Base-by-base conservation (phyloP, 2,888 invertebrate species). In the Caenorhabditis doughertyi region DNA sequence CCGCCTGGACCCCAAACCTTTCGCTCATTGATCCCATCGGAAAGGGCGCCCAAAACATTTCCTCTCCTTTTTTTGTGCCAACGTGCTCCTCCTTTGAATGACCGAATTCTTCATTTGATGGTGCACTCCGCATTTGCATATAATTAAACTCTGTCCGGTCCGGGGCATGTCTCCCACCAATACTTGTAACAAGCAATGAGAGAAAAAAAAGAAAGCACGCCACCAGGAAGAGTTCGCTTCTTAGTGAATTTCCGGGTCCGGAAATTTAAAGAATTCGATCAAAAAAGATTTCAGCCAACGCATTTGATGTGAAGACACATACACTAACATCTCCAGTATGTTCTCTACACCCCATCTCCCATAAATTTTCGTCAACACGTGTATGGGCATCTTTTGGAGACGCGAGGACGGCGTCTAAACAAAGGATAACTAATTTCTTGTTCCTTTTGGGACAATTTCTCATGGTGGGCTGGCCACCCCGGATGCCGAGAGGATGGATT, bases 21-120 rank as follows among this genome's bases (percentile, higher is more conserved):
- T 68, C 68, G 77, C 68, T 77, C 77, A 77, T 77, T 77, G 77
- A 77, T 77, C 77, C 55, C 68, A 62, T 62, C 29, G 53, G 49
- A 53, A 42, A 44, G 25, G 67, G n/a, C 23, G 67, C 64, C 53
- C 68, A 68, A 77, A 68, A 67, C 60, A 62, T 68, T 68, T 67
- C 56, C 58, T 58, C 25, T 55, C 44, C 21, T 16, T 53, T 47
- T 58, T 58, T 56, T 53, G 13, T 18, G 29, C 56, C 56, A 39
- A 65, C 53, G 74, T 67, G 60, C 68, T 23, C 56, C 42, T 58
- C 68, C 51, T 55, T 76, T 67, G 60, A 77, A 77, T 77, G 68
- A 62, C 77, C 77, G 68, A 77, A 77, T 77, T 77, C 77, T 77
- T 77, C 68, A 77, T 77, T 77, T 77, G 62, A 51, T 77, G 68